phyloP scores from a whole-genome alignment of 2,888 invertebrate species.

The Sturmia bella region DNA sequence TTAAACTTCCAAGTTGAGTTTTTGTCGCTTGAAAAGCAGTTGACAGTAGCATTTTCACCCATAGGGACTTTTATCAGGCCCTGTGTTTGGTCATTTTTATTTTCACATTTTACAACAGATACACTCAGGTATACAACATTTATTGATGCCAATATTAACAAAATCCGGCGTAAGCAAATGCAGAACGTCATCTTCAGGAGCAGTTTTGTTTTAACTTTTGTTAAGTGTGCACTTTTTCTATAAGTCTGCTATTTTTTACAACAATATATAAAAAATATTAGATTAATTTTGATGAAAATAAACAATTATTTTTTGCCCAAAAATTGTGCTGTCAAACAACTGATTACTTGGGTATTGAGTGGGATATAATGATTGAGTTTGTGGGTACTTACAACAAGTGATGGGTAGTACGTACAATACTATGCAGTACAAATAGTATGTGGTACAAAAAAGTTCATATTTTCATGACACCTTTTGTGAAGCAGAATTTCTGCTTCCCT shows the following conservation, averaged over 20 bases:
- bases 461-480: too few species aligned
- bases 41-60: constrained; percentile 83
- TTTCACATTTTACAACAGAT: constrained; percentile 54
- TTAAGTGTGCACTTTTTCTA: constrained; percentile 11
- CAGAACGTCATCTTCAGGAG: constrained; percentile 35
- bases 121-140: constrained; percentile 60
- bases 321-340: constrained; percentile 12
- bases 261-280: constrained; percentile 30
- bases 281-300: constrained; percentile 42
- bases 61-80: constrained; percentile 69
- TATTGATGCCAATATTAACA: constrained; percentile 48
- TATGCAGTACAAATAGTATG: too few species aligned
- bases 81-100: constrained; percentile 47
- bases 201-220: background rate
- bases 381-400: background rate
- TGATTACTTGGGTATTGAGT: background rate
- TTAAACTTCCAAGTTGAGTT: constrained; percentile 85
- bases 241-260: constrained; percentile 20
- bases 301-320: constrained; percentile 47
- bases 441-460: too few species aligned
- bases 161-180: constrained; percentile 41
- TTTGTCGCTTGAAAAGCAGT: constrained; percentile 83
- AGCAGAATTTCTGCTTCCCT: too few species aligned
- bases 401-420: background rate
- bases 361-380: background rate